phyloP scores from a whole-genome alignment of 2,888 invertebrate species.

The Brassicogethes aeneus region DNA sequence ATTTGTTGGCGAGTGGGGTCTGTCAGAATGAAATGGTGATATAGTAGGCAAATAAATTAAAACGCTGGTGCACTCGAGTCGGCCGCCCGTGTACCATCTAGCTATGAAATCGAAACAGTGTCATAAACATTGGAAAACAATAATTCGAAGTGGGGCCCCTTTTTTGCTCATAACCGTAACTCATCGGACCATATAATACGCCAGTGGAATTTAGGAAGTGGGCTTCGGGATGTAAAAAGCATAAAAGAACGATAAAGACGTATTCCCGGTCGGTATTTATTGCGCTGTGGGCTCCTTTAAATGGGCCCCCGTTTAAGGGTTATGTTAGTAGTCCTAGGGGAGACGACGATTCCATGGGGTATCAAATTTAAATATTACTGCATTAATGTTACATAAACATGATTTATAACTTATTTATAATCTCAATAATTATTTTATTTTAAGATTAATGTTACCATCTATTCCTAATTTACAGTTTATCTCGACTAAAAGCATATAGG shows the following conservation, averaged over 20 bases:
- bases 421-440: too few relatives aligned
- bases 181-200: conserved; percentile 19
- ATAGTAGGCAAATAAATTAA: conserved; percentile 45
- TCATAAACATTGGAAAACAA: conserved; percentile 46
- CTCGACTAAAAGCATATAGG: too few relatives aligned
- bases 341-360: too few relatives aligned
- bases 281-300: conserved; percentile 9
- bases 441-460: too few relatives aligned
- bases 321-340: too few relatives aligned
- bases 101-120: conserved; percentile 45
- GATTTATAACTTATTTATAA: too few relatives aligned
- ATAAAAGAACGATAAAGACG: not conserved
- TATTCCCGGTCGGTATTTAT: not conserved
- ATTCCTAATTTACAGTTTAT: too few relatives aligned
- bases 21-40: conserved; percentile 37
- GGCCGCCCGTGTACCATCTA: conserved; percentile 35
- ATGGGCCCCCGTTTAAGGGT: too few relatives aligned
- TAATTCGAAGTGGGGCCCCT: conserved; percentile 31
- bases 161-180: conserved; percentile 32
- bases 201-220: not conserved
- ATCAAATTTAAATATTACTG: too few relatives aligned
- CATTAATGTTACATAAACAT: too few relatives aligned
- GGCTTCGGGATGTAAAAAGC: not conserved
- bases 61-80: conserved; percentile 40
- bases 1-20: conserved; percentile 38